Base-by-base conservation (phyloP, 2,113 vertebrate species). In the Tenebrosternarchus preto region DNA sequence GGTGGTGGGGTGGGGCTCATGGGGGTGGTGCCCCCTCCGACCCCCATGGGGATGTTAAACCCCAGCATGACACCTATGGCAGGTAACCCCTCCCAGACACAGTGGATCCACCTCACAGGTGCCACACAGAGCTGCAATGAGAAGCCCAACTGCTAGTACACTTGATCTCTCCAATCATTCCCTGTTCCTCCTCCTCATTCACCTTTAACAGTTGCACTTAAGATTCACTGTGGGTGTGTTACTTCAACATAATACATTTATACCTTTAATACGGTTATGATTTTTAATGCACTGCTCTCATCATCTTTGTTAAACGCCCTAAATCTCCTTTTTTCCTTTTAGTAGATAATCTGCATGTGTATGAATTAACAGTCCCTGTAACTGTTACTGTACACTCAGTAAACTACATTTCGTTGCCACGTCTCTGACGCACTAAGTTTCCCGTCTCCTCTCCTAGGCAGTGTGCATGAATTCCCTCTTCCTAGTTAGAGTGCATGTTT, bases 1-100 rank as follows among this genome's bases (percentile, higher is more conserved):
- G 95, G n/a, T n/a, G n/a, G n/a, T n/a, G n/a, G n/a, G n/a, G n/a
- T n/a, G n/a, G n/a, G 96, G 87, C 95, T 98, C 92, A 95, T 98
- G 95, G 96, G 96, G 92, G 95, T 98, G 92, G 96, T 98, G 89
- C 96, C 96, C 88, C 95, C 96, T 91, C 96, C 96, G 91, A 96
- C 95, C 94, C 95, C 95, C 92, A 96, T 99, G 96, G 96, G 96
- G 91, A 96, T 96, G 95, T 95, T 99, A 94, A 97, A 95, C 95
- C 95, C 95, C 94, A 94, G 96, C 95, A 96, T 98, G 96, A 94
- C 93, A 89, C 95, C 95, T 90, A 95, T 95, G 95, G 95, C 97
- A 96, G 97, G 97, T 99, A 98, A 96, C 92, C 92, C 92, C 91
- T 94, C 91, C 87, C 82, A 87, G 86, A 88, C 87, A 85, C 81